These are phyloP conservation scores for Pristionchus japonicus DNA, from an alignment of 2,888 invertebrate genomes.

Conservation along the genomic window DNA sequence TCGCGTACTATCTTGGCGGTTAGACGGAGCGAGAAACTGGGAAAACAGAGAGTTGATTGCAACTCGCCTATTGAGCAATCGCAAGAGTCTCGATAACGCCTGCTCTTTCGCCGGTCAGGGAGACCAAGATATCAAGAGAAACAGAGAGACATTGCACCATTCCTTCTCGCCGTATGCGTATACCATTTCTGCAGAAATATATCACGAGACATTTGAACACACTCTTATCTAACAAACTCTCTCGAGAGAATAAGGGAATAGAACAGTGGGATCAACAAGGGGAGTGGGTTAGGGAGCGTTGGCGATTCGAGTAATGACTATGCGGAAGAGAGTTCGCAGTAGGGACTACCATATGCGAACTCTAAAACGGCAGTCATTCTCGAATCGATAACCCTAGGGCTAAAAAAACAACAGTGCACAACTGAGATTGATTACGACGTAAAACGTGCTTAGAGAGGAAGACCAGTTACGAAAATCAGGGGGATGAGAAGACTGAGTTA, in stretches of 20 bases:
- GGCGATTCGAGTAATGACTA: no score
- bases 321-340: no score
- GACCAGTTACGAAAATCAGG: neutral
- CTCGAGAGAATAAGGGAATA: neutral
- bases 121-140: neutral
- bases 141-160: neutral
- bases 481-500: neutral
- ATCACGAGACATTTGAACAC: conserved; percentile 18
- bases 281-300: neutral
- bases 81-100: neutral
- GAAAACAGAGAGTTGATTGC: neutral
- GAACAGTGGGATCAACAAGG: neutral
- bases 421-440: no score
- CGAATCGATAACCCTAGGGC: no score
- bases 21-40: neutral
- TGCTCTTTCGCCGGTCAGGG: neutral
- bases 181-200: neutral
- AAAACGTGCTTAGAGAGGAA: no score
- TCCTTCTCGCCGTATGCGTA: neutral
- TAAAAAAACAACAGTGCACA: no score
- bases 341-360: no score
- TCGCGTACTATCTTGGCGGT: neutral
- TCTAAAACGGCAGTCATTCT: no score
- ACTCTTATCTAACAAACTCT: conserved; percentile 13
- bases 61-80: no score